These are phyloP conservation scores for Caenorhabditis sp. DNA, from an alignment of 2,888 invertebrate species.

Conservation along the genomic window DNA sequence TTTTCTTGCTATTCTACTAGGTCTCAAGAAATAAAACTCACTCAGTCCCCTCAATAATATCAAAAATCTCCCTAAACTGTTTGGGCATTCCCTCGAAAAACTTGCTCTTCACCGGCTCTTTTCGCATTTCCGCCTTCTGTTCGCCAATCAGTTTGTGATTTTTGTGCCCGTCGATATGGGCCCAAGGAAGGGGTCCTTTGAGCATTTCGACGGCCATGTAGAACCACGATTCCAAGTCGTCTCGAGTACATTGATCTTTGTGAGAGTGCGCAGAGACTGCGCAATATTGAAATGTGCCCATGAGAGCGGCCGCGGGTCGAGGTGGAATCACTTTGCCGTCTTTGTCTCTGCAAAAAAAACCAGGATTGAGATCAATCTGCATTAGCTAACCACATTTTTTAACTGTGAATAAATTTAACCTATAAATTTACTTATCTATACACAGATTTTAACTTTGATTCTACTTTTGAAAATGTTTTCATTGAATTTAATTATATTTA, in stretches of 20 bases:
- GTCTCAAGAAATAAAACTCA: slow-evolving; percentile 9
- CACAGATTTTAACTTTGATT: too few relatives aligned
- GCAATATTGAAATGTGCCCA: slow-evolving; percentile 64
- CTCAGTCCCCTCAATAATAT: slow-evolving; percentile 48
- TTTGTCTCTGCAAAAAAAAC: too few relatives aligned
- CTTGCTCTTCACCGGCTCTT: slow-evolving; percentile 24
- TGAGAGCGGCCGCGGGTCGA: slow-evolving; percentile 55
- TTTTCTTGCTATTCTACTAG: too few relatives aligned
- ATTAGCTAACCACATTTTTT: too few relatives aligned
- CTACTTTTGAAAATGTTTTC: background rate
- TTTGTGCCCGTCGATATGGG: slow-evolving; percentile 47
- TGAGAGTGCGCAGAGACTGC: slow-evolving; percentile 57
- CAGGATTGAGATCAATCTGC: too few relatives aligned
- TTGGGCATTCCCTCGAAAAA: slow-evolving; percentile 56
- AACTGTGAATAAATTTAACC: too few relatives aligned
- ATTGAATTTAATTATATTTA: too few relatives aligned
- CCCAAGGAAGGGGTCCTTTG: slow-evolving; percentile 60
- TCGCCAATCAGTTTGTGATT: slow-evolving; percentile 52
- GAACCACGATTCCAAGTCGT: slow-evolving; percentile 66
- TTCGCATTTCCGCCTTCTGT: slow-evolving; percentile 34
- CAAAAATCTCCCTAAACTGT: slow-evolving; percentile 55
- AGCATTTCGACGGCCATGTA: slow-evolving; percentile 63
- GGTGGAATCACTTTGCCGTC: slow-evolving; percentile 58
- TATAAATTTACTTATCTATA: too few relatives aligned
- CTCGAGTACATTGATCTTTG: slow-evolving; percentile 60